Evolutionary conservation across 2,888 invertebrate species (phyloP).

Genomic region (Mythimna ferrago): DNA sequence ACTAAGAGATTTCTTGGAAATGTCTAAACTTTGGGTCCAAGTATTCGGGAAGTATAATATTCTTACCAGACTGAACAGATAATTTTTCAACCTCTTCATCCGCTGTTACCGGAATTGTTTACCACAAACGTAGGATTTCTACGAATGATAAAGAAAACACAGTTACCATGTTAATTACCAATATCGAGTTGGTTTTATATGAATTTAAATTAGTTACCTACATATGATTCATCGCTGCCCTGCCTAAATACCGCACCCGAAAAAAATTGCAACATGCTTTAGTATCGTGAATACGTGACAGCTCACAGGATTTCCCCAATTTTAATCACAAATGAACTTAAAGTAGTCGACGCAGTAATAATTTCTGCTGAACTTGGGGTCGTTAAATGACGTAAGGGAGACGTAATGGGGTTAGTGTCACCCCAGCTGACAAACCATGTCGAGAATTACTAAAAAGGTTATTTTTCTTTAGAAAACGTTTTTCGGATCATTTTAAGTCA

Average conservation of each 20-base stretch:
- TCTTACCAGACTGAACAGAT: not conserved
- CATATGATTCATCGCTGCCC: constrained; percentile 39
- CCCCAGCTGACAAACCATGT: constrained; percentile 24
- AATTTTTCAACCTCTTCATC: not conserved
- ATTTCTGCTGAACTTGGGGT: constrained; percentile 38
- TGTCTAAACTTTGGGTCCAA: not conserved
- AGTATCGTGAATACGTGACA: constrained; percentile 15
- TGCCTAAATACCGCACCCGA: constrained; percentile 21
- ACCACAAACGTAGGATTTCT: not conserved
- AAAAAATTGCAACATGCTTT: constrained; percentile 14
- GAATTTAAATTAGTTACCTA: constrained; percentile 21
- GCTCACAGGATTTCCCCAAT: constrained; percentile 40
- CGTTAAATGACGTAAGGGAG: constrained; percentile 33
- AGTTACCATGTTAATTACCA: constrained; percentile 7
- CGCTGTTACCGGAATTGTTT: not conserved
- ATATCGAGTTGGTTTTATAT: not conserved
- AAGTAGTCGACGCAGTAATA: constrained; percentile 25
- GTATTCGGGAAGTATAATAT: not conserved
- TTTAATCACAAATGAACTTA: constrained; percentile 17
- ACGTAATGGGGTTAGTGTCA: constrained; percentile 31
- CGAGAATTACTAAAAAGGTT: not conserved
- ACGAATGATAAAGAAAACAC: constrained; percentile 15
- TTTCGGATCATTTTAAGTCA: too few species aligned
- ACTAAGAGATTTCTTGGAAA: not conserved
- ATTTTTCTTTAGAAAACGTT: not conserved